phyloP scores from a whole-genome alignment of 2,888 invertebrate species.

The Cheilosia variabilis region DNA sequence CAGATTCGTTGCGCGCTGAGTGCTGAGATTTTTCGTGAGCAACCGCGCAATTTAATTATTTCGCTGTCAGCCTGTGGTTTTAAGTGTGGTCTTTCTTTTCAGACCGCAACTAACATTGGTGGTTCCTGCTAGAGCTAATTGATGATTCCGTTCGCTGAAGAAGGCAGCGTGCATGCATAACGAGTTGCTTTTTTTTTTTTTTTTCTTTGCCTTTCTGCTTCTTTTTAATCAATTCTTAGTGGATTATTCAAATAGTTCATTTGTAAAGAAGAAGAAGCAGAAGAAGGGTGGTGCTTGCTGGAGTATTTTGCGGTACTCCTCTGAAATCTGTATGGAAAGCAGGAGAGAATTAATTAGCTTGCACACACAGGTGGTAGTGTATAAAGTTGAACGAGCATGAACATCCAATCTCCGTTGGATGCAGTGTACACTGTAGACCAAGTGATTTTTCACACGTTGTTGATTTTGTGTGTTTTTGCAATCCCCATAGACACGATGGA shows the following conservation, averaged over 20 bases:
- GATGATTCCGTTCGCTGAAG: slow-evolving; percentile 58
- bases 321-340: slow-evolving; percentile 34
- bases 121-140: slow-evolving; percentile 64
- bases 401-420: slow-evolving; percentile 50
- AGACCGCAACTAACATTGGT: slow-evolving; percentile 56
- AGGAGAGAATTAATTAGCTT: slow-evolving; percentile 51
- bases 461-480: slow-evolving; percentile 19
- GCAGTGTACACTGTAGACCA: slow-evolving; percentile 12
- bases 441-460: slow-evolving; percentile 51
- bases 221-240: slow-evolving; percentile 45
- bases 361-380: slow-evolving; percentile 30
- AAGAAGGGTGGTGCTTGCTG: neutral
- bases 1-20: slow-evolving; percentile 3
- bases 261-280: slow-evolving; percentile 8
- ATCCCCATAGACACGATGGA: neutral
- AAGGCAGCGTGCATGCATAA: slow-evolving; percentile 48
- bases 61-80: slow-evolving; percentile 57
- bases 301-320: slow-evolving; percentile 37
- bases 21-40: slow-evolving; percentile 44
- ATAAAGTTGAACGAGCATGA: slow-evolving; percentile 57
- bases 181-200: slow-evolving; percentile 34
- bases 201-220: slow-evolving; percentile 7
- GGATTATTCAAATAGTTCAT: slow-evolving; percentile 58
- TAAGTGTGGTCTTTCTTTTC: slow-evolving; percentile 54
- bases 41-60: slow-evolving; percentile 63